Base-by-base conservation (phyloP, 2,888 invertebrate species). In the Seira musarum region DNA sequence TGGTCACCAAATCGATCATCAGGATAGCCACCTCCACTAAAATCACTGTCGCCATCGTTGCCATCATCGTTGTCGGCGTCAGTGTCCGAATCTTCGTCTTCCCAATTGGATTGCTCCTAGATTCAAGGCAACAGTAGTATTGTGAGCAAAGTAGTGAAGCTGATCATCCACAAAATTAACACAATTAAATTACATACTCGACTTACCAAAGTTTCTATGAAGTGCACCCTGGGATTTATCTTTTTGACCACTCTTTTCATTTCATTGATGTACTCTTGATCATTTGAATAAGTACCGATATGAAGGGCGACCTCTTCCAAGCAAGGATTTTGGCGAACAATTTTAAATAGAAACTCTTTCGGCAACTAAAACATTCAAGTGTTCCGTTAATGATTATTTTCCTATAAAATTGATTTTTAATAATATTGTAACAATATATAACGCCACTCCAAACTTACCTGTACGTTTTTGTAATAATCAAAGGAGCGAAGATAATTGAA, bases 281-380 rank as follows among this genome's bases (percentile, higher is more conserved):
- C 82, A 8, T 71, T 60, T 1, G 72, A 76, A 5, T 79, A 66
- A 1, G 61, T 73, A 13, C 19, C 8, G 17, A 77, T 73, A 24
- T 77, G 69, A 19, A 82, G 67, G 0, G 80, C 57, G 6, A 81
- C 24, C 1, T 22, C 21, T 66, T 83, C 82, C n/a, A 83, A 63
- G 40, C 80, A 78, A 10, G 80, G 80, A 71, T 82, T 82, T 19
- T 78, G 77, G 6, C n/a, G 24, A 0, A 66, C 83, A 13, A 83
- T 80, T 24, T 69, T 46, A 0, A 71, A n/a, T 6, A 82, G 21
- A 22, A 72, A 63, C 1, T 53, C 49, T 40, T 73, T 77, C 17
- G 80, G 66, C 6, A 81, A 25, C 83, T 83, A 46, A 13, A 82
- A 71, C 5, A 65, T 30, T 0, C 68, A 74, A 13, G 6, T 46